A percentile compares a stretch with the other conserved stretches of the same genome.
Evolutionary conservation across 2,113 vertebrate genomes (phyloP).

Genomic region (Cyanoderma ruficeps): DNA sequence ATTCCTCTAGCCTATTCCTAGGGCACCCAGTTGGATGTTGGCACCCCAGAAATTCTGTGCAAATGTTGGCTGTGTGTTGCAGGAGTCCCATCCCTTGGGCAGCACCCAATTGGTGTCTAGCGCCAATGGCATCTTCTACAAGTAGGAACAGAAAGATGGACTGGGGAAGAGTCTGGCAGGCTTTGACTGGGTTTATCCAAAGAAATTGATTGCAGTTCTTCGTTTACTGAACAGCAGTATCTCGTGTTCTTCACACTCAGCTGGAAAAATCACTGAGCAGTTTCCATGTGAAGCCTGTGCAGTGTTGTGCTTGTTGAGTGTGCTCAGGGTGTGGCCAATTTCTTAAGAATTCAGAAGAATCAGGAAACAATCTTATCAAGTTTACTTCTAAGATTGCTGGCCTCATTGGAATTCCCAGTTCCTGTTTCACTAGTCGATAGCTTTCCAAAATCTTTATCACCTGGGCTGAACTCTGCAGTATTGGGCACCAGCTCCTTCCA

Average conservation of each 20-base stretch:
- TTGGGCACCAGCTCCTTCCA: not conserved
- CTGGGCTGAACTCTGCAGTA: not conserved
- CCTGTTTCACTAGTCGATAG: not conserved
- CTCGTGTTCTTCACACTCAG: not conserved
- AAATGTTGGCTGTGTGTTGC: not conserved
- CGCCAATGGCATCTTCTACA: not conserved
- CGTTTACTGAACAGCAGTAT: not conserved
- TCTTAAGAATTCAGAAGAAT: not conserved
- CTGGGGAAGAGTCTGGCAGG: not conserved
- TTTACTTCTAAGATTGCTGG: not conserved
- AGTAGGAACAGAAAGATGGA: not conserved
- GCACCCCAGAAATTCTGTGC: not conserved
- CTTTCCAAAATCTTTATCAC: not conserved
- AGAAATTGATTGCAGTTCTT: not conserved
- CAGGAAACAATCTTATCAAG: not conserved
- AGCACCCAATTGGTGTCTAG: not conserved
- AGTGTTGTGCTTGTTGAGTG: not conserved
- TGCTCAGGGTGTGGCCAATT: not conserved
- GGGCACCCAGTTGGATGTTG: not conserved
- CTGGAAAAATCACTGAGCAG: not conserved
- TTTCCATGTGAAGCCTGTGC: not conserved
- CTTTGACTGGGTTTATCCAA: not conserved
- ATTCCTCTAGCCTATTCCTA: not conserved
- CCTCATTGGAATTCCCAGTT: not conserved
- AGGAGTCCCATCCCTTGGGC: rapidly evolving